Percentiles rank a stretch among this genome's conserved stretches.
These are phyloP conservation scores for Holothuria scabra DNA, from an alignment of 53 echinoderm and acorn worm genomes.

Conservation along the genomic window DNA sequence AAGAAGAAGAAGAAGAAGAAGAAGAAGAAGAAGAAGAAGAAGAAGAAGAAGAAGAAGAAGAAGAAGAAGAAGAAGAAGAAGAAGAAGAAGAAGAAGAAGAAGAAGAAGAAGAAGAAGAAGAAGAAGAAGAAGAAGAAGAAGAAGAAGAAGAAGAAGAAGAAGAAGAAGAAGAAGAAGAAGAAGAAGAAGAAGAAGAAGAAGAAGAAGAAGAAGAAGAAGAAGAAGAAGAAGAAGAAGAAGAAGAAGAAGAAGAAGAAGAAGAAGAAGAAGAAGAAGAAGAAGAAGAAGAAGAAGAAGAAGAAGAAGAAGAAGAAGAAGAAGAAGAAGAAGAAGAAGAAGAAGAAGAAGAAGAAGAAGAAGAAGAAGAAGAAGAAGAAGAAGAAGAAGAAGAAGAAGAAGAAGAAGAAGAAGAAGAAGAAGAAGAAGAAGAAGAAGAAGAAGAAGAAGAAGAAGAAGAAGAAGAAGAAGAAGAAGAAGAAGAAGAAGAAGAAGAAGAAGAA, in stretches of 20 bases:
- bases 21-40: slow-evolving; percentile 40
- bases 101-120: slow-evolving; percentile 39
- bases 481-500: too few species aligned
- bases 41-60: slow-evolving; percentile 39
- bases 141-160: slow-evolving; percentile 40
- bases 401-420: too few species aligned
- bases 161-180: slow-evolving; percentile 42
- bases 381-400: not conserved
- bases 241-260: slow-evolving; percentile 40
- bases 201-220: slow-evolving; percentile 40
- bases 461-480: too few species aligned
- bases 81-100: slow-evolving; percentile 30
- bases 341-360: slow-evolving; percentile 11
- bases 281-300: slow-evolving; percentile 24
- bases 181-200: slow-evolving; percentile 40
- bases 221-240: slow-evolving; percentile 42
- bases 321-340: not conserved
- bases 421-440: too few species aligned
- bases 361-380: not conserved
- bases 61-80: slow-evolving; percentile 39
- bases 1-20: slow-evolving; percentile 40
- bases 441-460: too few species aligned
- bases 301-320: not conserved
- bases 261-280: slow-evolving; percentile 40
- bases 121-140: slow-evolving; percentile 40